Evolutionary conservation across 53 echinoderm and acorn worm genomes (phyloP), one percentile per base, ranked within the genome.

Genomic region (Antedon mediterranea): DNA sequence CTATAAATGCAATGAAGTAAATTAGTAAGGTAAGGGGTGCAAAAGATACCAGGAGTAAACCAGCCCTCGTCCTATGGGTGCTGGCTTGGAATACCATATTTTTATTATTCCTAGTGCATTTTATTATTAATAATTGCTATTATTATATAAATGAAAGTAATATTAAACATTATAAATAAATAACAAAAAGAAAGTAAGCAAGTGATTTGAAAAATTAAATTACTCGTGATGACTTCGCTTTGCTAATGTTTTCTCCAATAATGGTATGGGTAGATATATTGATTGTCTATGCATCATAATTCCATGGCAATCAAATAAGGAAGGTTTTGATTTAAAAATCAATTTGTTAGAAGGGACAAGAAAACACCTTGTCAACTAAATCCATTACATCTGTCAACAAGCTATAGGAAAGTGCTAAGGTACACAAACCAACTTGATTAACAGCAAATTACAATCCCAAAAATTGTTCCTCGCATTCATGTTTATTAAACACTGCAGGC

Each of bases 291-390:
- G 23, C 57, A 57, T 57, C 57, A 57, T 57, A 57, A 18, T 57
- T 57, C 57, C 57, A 37, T 23, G 57, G 57, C 7, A 18, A 57
- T 57, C 57, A 57, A 11, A 57, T 57, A 23, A 57, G 57, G 20
- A 57, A 57, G 57, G 57, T 57, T 57, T 37, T 57, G 57, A 57
- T 57, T 57, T 57, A 57, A 57, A 57, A 57, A 57, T 57, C 57
- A 57, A 57, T 57, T 57, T 57, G 57, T 57, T 57, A 57, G 14
- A 57, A 57, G 57, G 57, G 57, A 57, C 57, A 57, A 57, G 57
- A 57, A 57, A 57, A 57, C 57, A 57, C 57, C 57, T 57, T 57
- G 57, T 57, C 7, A 18, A 57, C 57, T 57, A 13, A 57, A 57
- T 57, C 20, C 57, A 57, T 57, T 57, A 57, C 57, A 57, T 57